Percentiles rank a stretch among this genome's conserved stretches.
phyloP scores from a whole-genome alignment of 2,888 invertebrate genomes.

The Dryocosmus kuriphilus region DNA sequence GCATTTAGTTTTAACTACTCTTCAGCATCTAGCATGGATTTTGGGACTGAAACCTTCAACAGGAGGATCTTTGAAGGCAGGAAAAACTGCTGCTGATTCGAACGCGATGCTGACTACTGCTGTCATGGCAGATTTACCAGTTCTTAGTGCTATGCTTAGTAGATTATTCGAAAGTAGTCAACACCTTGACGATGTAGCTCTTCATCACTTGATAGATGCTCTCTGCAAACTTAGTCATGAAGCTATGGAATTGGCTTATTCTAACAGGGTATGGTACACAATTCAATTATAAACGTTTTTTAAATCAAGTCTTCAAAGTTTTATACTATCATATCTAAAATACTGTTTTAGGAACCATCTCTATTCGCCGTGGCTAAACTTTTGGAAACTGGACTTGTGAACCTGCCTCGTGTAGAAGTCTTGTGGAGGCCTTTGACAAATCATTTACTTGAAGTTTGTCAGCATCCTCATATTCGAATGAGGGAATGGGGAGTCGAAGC shows the following conservation, averaged over 20 bases:
- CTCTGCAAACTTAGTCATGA: constrained; percentile 97
- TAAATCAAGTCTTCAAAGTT: not conserved
- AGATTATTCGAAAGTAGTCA: constrained; percentile 96
- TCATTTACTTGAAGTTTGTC: constrained; percentile 97
- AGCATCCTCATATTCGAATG: constrained; percentile 96
- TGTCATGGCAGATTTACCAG: constrained; percentile 96
- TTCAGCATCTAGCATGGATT: constrained; percentile 97
- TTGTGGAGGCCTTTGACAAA: constrained; percentile 97
- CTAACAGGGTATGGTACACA: constrained; percentile 86
- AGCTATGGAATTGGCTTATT: constrained; percentile 97
- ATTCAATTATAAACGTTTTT: too few relatives aligned
- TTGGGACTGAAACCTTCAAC: constrained; percentile 96
- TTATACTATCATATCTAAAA: not conserved
- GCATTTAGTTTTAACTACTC: constrained; percentile 96
- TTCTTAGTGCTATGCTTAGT: constrained; percentile 93
- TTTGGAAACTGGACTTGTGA: constrained; percentile 97
- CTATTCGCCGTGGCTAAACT: constrained; percentile 98
- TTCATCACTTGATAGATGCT: constrained; percentile 97
- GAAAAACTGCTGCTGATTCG: constrained; percentile 87
- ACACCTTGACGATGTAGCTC: constrained; percentile 94
- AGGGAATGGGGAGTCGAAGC: constrained; percentile 99
- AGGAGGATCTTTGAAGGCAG: constrained; percentile 94
- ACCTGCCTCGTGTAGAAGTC: constrained; percentile 94
- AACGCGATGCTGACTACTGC: constrained; percentile 96
- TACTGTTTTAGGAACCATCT: constrained; percentile 89